Evolutionary conservation across 2,113 vertebrate genomes (phyloP).

Genomic region (Passer montanus): DNA sequence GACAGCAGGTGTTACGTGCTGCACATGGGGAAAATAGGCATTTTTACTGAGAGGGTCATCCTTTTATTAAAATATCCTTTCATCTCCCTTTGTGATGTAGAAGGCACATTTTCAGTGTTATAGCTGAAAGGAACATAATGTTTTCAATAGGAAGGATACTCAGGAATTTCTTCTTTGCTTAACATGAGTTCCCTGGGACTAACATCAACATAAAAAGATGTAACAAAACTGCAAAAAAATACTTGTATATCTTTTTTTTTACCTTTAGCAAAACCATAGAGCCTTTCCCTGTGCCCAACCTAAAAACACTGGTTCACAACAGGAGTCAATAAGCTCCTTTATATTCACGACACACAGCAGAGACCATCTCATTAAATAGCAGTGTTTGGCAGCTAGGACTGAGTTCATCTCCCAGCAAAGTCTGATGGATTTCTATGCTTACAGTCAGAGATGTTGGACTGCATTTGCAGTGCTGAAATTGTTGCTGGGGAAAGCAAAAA

Average conservation of each 20-base stretch:
- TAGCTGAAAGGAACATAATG: background rate
- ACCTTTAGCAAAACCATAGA: background rate
- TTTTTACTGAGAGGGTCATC: background rate
- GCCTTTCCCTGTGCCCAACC: background rate
- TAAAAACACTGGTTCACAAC: background rate
- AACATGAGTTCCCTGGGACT: background rate
- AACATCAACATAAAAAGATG: background rate
- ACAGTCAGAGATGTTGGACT: background rate
- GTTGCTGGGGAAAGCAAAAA: background rate
- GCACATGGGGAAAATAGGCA: background rate
- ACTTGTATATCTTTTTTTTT: background rate
- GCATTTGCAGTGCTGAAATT: background rate
- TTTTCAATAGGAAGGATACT: background rate
- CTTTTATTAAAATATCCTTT: slow-evolving; percentile 32
- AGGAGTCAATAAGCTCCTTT: background rate
- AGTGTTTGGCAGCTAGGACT: background rate
- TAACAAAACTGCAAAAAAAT: background rate
- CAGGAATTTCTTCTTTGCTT: background rate
- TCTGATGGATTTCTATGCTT: background rate
- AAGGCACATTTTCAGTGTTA: background rate
- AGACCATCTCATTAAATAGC: background rate
- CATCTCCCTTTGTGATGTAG: background rate
- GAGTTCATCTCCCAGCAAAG: background rate
- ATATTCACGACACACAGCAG: background rate
- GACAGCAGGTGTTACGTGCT: background rate